Evolutionary conservation across 2,888 invertebrate genomes (phyloP).

Genomic region (Galerucella pusilla): DNA sequence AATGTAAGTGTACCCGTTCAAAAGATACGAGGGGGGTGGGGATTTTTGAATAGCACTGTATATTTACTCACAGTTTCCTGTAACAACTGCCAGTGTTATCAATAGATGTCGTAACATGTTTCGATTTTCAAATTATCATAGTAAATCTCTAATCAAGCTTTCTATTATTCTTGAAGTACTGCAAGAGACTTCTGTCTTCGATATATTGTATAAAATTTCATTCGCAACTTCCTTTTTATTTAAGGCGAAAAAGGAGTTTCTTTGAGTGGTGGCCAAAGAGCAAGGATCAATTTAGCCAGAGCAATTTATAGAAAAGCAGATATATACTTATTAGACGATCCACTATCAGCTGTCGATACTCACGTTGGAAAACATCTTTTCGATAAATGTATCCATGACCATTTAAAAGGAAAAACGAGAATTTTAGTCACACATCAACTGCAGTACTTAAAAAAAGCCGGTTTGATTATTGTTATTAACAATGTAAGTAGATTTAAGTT

Average conservation of each 20-base stretch:
- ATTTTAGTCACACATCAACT: constrained; percentile 89
- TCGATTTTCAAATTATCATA: background rate
- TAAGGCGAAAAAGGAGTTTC: constrained; percentile 33
- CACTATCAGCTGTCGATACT: constrained; percentile 38
- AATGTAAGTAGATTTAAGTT: constrained; percentile 64
- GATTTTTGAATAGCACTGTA: no score
- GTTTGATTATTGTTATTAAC: constrained; percentile 74
- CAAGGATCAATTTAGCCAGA: constrained; percentile 37
- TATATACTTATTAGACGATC: constrained; percentile 33
- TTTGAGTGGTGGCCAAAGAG: constrained; percentile 36
- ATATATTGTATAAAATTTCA: no score
- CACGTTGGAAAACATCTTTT: constrained; percentile 64
- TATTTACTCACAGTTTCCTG: constrained; percentile 20
- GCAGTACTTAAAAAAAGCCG: constrained; percentile 77
- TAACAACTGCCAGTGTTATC: constrained; percentile 3
- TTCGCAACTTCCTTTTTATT: background rate
- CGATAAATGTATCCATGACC: constrained; percentile 75
- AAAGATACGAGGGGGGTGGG: no score
- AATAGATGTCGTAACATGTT: background rate
- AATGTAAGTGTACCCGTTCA: no score
- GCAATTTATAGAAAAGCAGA: constrained; percentile 29
- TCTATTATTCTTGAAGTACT: no score
- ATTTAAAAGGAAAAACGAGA: constrained; percentile 72
- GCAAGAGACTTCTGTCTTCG: no score
- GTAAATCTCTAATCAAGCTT: no score